phyloP scores from a whole-genome alignment of 1,140 invertebrate species.

The Drosophila pseudoananassae region DNA sequence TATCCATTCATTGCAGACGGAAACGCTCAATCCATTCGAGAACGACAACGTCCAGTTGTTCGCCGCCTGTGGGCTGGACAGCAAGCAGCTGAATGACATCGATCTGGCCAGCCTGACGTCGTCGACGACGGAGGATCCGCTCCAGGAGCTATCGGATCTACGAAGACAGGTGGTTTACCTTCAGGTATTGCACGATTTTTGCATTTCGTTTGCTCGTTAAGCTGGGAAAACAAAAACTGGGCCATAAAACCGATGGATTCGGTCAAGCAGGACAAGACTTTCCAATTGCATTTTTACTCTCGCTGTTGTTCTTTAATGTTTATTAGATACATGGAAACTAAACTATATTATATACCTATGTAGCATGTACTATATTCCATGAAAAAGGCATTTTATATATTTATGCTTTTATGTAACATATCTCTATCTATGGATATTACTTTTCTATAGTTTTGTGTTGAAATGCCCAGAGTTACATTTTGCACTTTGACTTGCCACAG shows the following conservation, averaged over 20 bases:
- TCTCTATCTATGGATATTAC: conserved; percentile 10
- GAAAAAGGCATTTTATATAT: conserved; percentile 11
- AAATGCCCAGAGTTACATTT: conserved; percentile 25
- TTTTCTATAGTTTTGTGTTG: conserved; percentile 28
- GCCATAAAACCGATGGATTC: conserved; percentile 34
- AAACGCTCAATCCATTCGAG: conserved; percentile 95
- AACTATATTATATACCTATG: conserved; percentile 9
- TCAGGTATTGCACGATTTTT: conserved; percentile 86
- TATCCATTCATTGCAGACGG: conserved; percentile 85
- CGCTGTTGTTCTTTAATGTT: conserved; percentile 57
- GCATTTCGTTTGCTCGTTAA: conserved; percentile 75
- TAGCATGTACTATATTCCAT: conserved; percentile 47
- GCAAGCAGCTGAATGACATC: conserved; percentile 86
- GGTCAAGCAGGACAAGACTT: conserved; percentile 48
- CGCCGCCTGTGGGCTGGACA: conserved; percentile 85
- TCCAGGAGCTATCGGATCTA: conserved; percentile 90
- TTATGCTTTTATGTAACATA: conserved; percentile 39
- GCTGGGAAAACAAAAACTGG: conserved; percentile 38
- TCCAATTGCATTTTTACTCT: conserved; percentile 33
- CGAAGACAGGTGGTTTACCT: conserved; percentile 91
- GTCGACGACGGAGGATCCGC: conserved; percentile 84
- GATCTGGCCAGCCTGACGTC: conserved; percentile 84
- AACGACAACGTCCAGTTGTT: conserved; percentile 91
- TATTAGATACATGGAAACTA: conserved; percentile 23
- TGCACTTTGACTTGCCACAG: conserved; percentile 41